phyloP scores from a whole-genome alignment of 1,140 invertebrate species.

The Solenopsis invicta region DNA sequence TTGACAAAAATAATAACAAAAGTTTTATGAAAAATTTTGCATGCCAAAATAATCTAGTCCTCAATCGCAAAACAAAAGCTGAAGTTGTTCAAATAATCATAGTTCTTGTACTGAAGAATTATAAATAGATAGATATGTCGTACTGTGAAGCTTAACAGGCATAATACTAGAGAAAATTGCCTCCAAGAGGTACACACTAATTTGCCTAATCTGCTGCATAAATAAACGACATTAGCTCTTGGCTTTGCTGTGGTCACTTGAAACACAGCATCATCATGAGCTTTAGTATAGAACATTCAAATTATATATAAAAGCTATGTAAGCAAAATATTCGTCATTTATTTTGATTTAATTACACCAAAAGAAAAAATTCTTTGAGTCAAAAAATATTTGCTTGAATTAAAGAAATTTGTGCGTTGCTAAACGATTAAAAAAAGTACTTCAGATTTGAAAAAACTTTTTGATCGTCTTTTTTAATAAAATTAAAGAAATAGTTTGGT shows the following conservation, averaged over 20 bases:
- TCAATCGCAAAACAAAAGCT: background rate
- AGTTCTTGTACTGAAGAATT: slow-evolving; percentile 36
- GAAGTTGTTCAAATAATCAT: slow-evolving; percentile 40
- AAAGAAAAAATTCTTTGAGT: too few species aligned
- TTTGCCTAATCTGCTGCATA: slow-evolving; percentile 83
- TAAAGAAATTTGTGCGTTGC: too few species aligned
- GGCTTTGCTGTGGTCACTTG: slow-evolving; percentile 79
- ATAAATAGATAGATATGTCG: slow-evolving; percentile 50
- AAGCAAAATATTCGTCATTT: background rate
- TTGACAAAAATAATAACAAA: background rate
- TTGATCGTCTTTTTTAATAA: too few species aligned
- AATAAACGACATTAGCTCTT: slow-evolving; percentile 83
- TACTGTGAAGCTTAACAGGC: slow-evolving; percentile 62
- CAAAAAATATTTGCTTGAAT: too few species aligned
- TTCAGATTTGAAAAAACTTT: too few species aligned
- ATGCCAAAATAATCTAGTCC: background rate
- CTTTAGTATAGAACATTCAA: background rate
- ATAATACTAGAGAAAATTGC: slow-evolving; percentile 73
- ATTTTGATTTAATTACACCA: background rate
- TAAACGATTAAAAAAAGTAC: too few species aligned
- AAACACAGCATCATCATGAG: slow-evolving; percentile 50
- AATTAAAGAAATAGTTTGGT: too few species aligned
- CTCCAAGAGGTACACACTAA: slow-evolving; percentile 78
- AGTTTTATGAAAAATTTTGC: background rate
- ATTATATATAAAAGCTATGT: background rate